Percentiles rank a stretch among this genome's conserved stretches.
Evolutionary conservation across 2,113 vertebrate species (phyloP).

Genomic region (Malurus alboscapulatus): DNA sequence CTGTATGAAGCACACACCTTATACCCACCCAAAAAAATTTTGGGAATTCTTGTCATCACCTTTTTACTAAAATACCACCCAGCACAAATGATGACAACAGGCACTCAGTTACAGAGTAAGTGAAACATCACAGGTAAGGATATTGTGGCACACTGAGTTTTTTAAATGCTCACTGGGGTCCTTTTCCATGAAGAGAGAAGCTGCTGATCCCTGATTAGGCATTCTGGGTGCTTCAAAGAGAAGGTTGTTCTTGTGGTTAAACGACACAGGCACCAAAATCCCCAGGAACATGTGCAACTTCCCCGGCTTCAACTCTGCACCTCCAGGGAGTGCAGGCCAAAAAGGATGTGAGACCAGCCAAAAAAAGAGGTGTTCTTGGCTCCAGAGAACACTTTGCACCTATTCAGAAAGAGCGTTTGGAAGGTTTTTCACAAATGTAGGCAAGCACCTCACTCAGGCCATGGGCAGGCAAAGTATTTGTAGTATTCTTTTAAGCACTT

Average conservation of each 20-base stretch:
- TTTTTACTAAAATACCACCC: background rate
- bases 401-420: constrained; percentile 45
- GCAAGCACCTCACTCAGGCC: constrained; percentile 30
- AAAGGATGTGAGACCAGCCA: constrained; percentile 26
- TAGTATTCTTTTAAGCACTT: background rate
- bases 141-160: background rate
- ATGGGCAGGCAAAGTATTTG: constrained; percentile 9
- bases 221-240: constrained; percentile 8
- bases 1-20: background rate
- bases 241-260: constrained; percentile 31
- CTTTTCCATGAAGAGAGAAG: constrained; percentile 8
- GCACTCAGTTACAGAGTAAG: background rate
- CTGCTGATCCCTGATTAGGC: background rate
- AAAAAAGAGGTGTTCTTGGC: constrained; percentile 37
- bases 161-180: background rate
- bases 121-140: background rate
- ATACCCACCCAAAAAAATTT: background rate
- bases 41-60: background rate
- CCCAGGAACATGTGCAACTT: constrained; percentile 32
- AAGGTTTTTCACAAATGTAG: constrained; percentile 43
- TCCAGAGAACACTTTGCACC: constrained; percentile 1
- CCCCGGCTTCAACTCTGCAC: constrained; percentile 22
- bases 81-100: background rate
- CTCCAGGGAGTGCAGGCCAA: background rate
- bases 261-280: constrained; percentile 54